phyloP scores from a whole-genome alignment of 2,797 vertebrate genomes.

The Cygnus olor region DNA sequence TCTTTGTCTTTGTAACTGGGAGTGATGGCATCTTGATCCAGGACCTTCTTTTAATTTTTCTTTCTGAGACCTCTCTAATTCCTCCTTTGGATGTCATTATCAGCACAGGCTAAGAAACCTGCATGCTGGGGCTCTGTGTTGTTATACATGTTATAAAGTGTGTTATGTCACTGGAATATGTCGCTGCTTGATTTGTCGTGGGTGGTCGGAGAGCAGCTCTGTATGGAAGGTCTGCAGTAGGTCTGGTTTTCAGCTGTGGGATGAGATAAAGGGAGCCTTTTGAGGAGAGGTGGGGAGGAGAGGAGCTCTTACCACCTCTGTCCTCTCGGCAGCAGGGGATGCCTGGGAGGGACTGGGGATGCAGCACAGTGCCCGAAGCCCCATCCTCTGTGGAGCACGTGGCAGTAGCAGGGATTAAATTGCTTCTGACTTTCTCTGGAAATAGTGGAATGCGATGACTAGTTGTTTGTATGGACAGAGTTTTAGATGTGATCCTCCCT shows the following conservation, averaged over 20 bases:
- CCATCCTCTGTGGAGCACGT: neutral
- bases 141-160: accelerated
- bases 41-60: neutral
- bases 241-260: neutral
- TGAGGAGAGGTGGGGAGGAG: neutral
- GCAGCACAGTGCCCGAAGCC: neutral
- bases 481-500: neutral
- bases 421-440: slow-evolving; percentile 9
- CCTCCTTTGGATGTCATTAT: neutral
- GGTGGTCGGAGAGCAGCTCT: neutral
- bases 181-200: neutral
- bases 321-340: accelerated
- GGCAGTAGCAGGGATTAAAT: slow-evolving; percentile 14
- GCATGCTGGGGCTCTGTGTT: neutral
- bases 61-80: neutral
- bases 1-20: neutral
- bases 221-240: neutral
- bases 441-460: neutral
- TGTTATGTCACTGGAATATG: neutral
- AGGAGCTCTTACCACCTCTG: neutral
- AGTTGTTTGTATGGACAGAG: neutral
- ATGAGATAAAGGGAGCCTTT: neutral
- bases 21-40: neutral
- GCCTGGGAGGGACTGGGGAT: neutral
- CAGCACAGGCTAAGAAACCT: neutral